Evolutionary conservation across 1,140 invertebrate genomes (phyloP).

Genomic region (Drosophila teissieri): DNA sequence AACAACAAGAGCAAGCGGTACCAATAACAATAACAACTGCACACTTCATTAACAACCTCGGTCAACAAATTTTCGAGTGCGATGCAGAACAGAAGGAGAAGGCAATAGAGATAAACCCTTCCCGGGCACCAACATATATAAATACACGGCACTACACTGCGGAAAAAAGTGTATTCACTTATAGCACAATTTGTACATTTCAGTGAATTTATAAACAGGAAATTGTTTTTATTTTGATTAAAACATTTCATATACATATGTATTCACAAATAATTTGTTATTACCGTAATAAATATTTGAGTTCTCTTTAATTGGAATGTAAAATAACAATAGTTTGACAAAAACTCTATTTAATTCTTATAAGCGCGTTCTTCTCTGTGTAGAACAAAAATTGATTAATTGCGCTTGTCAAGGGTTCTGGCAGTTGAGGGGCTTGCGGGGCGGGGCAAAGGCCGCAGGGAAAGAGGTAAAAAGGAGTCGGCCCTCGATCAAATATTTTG

Average conservation of each 20-base stretch:
- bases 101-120: slow-evolving; percentile 48
- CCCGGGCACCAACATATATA: slow-evolving; percentile 15
- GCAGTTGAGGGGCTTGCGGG: slow-evolving; percentile 9
- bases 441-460: neutral
- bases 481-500: slow-evolving; percentile 76
- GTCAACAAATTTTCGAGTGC: slow-evolving; percentile 80
- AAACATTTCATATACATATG: no score
- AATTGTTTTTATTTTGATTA: no score
- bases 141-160: slow-evolving; percentile 1
- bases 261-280: no score
- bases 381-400: slow-evolving; percentile 67
- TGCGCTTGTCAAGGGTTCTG: slow-evolving; percentile 32
- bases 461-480: slow-evolving; percentile 21
- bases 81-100: slow-evolving; percentile 24
- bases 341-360: neutral
- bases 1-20: slow-evolving; percentile 6
- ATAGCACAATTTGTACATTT: no score
- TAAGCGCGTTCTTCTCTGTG: neutral
- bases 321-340: neutral
- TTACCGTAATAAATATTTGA: neutral
- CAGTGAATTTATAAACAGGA: no score
- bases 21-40: slow-evolving; percentile 64
- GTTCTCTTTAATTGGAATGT: no score
- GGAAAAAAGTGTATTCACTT: neutral
- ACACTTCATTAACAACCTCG: slow-evolving; percentile 74